Percentiles rank a stretch among this genome's conserved stretches.
Conservation (phyloP, 2,888 invertebrate genomes). For the Dicyrtomina minuta region DNA sequence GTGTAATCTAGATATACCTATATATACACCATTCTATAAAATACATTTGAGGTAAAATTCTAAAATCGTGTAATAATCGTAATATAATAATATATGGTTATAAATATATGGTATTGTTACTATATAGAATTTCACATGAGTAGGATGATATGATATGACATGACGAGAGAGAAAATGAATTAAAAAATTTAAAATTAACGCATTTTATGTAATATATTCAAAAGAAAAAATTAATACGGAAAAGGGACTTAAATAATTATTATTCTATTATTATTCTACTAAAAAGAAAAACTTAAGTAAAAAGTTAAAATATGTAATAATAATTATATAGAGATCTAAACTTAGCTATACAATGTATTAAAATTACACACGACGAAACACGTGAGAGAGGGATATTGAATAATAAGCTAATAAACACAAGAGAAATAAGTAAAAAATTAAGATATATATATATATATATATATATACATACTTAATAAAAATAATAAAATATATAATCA, state of each 20-base stretch:
- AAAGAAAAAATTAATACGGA: constrained; percentile 1
- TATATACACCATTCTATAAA: no score
- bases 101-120: no score
- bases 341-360: no score
- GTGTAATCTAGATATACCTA: no score
- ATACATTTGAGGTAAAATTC: no score
- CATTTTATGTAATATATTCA: constrained; percentile 3
- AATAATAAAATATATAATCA: background rate
- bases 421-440: background rate
- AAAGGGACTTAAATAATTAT: constrained; percentile 11
- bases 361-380: no score
- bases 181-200: background rate
- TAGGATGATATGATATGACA: background rate
- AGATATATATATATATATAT: background rate
- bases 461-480: background rate
- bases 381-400: no score
- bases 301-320: background rate
- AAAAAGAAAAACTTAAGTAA: background rate
- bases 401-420: no score
- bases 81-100: no score
- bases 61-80: no score
- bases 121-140: no score
- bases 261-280: background rate
- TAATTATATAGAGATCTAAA: background rate
- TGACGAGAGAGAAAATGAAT: background rate